Evolutionary conservation across 2,797 vertebrate species (phyloP).

Genomic region (Micrastur ruficollis): DNA sequence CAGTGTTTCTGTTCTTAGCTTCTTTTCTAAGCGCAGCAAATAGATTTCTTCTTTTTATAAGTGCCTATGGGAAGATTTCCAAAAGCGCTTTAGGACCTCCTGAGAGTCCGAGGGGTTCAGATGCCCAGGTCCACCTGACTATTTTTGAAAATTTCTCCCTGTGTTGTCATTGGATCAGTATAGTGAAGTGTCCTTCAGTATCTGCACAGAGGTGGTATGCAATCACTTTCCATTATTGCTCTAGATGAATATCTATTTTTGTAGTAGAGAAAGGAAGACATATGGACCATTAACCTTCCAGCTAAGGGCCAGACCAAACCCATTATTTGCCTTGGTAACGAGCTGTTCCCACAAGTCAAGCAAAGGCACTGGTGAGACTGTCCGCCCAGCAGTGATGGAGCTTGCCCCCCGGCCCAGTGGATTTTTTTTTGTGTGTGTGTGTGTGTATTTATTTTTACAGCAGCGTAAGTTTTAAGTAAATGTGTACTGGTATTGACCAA

Average conservation of each 20-base stretch:
- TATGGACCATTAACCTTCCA: neutral
- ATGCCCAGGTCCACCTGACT: neutral
- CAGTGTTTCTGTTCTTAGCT: neutral
- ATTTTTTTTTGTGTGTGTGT: neutral
- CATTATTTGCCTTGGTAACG: neutral
- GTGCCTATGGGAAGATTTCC: conserved; percentile 24
- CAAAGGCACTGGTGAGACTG: neutral
- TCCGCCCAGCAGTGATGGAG: neutral
- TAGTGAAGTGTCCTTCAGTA: neutral
- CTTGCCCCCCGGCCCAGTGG: neutral
- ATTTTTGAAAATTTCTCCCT: neutral
- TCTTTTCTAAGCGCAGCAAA: neutral
- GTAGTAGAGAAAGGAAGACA: neutral
- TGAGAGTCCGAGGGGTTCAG: neutral
- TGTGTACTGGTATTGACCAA: neutral
- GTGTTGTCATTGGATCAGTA: neutral
- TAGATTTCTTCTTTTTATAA: neutral
- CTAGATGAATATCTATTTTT: neutral
- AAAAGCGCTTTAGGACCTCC: neutral
- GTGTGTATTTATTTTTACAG: neutral
- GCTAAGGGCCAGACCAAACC: neutral
- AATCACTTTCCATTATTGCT: neutral
- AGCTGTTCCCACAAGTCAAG: neutral
- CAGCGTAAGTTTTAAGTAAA: neutral
- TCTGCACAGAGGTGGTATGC: neutral